Percentiles rank a stretch among this genome's conserved stretches.
These are phyloP conservation scores for Archocentrus centrarchus DNA, from an alignment of 2,113 vertebrate species.

Conservation along the genomic window DNA sequence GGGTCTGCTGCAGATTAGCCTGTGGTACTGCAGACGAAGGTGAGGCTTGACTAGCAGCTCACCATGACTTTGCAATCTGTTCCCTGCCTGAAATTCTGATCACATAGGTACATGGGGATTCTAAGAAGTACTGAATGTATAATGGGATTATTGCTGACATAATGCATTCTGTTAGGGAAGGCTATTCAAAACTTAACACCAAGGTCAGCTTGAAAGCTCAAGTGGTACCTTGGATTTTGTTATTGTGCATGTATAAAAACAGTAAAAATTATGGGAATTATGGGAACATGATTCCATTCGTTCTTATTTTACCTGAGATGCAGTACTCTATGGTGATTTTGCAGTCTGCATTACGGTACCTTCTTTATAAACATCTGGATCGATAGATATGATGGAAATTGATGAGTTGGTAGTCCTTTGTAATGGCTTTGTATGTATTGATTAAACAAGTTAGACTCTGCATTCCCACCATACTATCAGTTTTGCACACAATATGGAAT, in stretches of 20 bases:
- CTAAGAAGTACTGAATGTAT: not conserved
- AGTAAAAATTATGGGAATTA: not conserved
- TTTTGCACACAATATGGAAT: not conserved
- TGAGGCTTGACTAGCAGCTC: slow-evolving; percentile 35
- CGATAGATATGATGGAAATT: slow-evolving; percentile 43
- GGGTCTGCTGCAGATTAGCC: slow-evolving; percentile 31
- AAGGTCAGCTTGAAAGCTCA: slow-evolving; percentile 23
- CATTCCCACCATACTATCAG: not conserved
- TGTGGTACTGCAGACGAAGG: slow-evolving; percentile 48
- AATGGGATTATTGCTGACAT: slow-evolving; percentile 21
- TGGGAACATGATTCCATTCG: not conserved
- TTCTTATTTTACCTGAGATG: slow-evolving; percentile 21
- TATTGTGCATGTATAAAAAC: not conserved
- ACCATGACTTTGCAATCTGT: slow-evolving; percentile 67
- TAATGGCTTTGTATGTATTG: slow-evolving; percentile 46
- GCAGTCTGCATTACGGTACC: not conserved
- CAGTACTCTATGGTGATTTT: slow-evolving; percentile 9
- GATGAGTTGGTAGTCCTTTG: slow-evolving; percentile 23
- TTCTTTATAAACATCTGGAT: slow-evolving; percentile 27
- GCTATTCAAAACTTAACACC: slow-evolving; percentile 6
- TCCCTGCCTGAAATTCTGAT: slow-evolving; percentile 43
- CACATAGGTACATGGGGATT: slow-evolving; percentile 34
- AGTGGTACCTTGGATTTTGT: not conserved
- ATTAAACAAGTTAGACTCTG: slow-evolving; percentile 23
- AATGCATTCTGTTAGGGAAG: not conserved